A percentile compares a stretch with the other conserved stretches of the same genome.
These are phyloP conservation scores for Drosophila pruinosa DNA, from an alignment of 1,140 invertebrate species.

Conservation along the genomic window DNA sequence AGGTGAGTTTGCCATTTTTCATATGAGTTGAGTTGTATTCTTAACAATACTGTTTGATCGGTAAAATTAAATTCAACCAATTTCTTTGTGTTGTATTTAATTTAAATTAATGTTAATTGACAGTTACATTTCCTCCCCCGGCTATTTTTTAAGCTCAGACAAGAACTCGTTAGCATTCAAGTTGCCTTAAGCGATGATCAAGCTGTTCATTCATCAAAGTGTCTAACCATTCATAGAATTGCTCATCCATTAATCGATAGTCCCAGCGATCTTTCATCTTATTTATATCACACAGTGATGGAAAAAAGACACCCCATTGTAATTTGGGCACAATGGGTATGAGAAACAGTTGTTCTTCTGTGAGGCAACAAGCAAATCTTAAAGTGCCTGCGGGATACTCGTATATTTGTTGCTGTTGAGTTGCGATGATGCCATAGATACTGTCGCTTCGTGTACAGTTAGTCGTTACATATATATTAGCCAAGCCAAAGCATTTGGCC, in stretches of 20 bases:
- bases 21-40: no score
- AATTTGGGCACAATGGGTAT: not conserved
- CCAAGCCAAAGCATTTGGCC: slow-evolving; percentile 36
- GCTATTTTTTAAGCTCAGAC: not conserved
- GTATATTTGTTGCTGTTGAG: slow-evolving; percentile 17
- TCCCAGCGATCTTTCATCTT: not conserved
- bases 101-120: no score
- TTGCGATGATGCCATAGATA: slow-evolving; percentile 62
- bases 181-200: not conserved
- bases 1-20: no score
- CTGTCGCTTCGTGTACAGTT: slow-evolving; percentile 78
- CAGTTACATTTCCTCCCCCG: not conserved
- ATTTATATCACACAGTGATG: not conserved
- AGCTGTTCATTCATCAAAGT: not conserved
- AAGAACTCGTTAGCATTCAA: not conserved
- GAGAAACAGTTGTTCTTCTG: slow-evolving; percentile 37
- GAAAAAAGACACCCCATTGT: not conserved
- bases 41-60: no score
- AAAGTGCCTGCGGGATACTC: slow-evolving; percentile 20
- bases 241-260: not conserved
- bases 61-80: no score
- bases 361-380: slow-evolving; percentile 12
- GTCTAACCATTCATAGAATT: not conserved
- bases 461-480: slow-evolving; percentile 77
- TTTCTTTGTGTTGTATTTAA: no score